Conservation (phyloP, 2,888 invertebrate genomes). For the Oligia fasciuncula region DNA sequence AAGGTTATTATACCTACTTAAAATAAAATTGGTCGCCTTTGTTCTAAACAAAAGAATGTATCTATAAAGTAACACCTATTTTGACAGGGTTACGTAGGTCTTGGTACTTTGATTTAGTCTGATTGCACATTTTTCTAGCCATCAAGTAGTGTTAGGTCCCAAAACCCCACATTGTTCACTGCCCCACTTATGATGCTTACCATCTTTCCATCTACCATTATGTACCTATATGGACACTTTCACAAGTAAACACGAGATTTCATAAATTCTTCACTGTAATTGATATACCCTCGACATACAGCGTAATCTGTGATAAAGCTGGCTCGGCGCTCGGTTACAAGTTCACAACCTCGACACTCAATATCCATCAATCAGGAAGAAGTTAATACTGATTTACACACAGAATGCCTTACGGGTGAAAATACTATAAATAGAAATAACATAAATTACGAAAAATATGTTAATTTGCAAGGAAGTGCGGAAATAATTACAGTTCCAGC, state of each 20-base stretch:
- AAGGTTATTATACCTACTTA: conserved; percentile 16
- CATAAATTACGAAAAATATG: conserved; percentile 39
- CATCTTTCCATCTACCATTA: neutral
- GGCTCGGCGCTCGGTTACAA: conserved; percentile 1
- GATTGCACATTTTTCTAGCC: neutral
- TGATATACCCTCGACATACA: conserved; percentile 17
- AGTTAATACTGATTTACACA: conserved; percentile 21
- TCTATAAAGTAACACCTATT: neutral
- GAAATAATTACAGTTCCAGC: conserved; percentile 55
- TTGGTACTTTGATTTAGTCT: neutral
- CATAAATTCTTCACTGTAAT: conserved; percentile 5
- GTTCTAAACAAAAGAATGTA: conserved; percentile 23
- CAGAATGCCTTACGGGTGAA: conserved; percentile 37
- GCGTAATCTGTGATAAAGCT: neutral
- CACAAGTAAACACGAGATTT: neutral
- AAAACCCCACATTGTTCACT: neutral
- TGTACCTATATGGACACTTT: neutral
- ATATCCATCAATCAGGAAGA: conserved; percentile 50
- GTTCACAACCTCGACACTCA: conserved; percentile 34
- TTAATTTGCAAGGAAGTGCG: conserved; percentile 55
- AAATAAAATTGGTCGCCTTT: neutral
- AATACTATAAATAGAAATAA: conserved; percentile 47
- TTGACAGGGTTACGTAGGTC: neutral
- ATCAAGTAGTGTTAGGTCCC: too few relatives aligned
- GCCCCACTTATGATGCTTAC: neutral